phyloP scores from a whole-genome alignment of 37 sponge, comb jelly and placozoan genomes.

The Dysidea cf. avara region DNA sequence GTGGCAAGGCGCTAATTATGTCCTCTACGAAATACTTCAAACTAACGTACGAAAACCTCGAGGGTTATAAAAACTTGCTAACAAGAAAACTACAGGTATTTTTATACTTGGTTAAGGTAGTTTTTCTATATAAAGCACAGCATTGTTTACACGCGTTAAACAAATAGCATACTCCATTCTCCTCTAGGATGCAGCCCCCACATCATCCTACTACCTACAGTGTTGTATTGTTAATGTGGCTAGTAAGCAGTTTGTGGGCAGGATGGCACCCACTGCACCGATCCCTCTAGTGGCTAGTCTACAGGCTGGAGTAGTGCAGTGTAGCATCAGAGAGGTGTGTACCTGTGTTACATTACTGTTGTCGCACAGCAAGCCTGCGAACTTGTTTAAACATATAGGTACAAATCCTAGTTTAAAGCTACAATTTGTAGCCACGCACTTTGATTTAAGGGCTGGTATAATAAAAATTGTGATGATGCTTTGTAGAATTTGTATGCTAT shows the following conservation, averaged over 20 bases:
- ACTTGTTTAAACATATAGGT: too few relatives aligned
- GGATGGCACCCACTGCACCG: slow-evolving; percentile 19
- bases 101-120: neutral
- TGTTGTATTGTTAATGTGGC: neutral
- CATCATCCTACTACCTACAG: too few relatives aligned
- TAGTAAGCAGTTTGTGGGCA: slow-evolving; percentile 19
- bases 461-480: too few relatives aligned
- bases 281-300: slow-evolving; percentile 37
- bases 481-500: too few relatives aligned
- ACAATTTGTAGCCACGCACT: too few relatives aligned
- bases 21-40: slow-evolving; percentile 13
- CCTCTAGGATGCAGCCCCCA: too few relatives aligned
- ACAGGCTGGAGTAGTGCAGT: slow-evolving; percentile 48
- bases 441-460: too few relatives aligned
- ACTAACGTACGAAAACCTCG: slow-evolving; percentile 26
- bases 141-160: neutral
- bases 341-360: too few relatives aligned
- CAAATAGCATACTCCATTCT: too few relatives aligned
- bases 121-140: neutral
- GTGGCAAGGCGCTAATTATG: too few relatives aligned
- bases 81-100: slow-evolving; percentile 43
- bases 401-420: too few relatives aligned
- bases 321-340: slow-evolving; percentile 39
- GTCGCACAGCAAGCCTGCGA: too few relatives aligned
- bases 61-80: slow-evolving; percentile 42